Evolutionary conservation across 2,797 vertebrate species (phyloP).

Genomic region (Gallinago nigripennis): DNA sequence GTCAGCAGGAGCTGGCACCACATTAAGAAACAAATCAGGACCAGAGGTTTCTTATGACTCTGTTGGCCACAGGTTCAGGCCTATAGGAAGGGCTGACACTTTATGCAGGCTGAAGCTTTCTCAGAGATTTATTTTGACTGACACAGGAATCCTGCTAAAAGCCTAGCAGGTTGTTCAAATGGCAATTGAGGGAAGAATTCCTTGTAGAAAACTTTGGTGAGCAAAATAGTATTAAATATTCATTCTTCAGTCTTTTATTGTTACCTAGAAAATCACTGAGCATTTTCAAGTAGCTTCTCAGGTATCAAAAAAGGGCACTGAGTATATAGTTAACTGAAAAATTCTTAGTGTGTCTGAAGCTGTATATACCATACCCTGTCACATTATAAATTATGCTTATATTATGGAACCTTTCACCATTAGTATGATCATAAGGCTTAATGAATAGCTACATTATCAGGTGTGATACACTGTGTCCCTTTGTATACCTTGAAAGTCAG

Average conservation of each 20-base stretch:
- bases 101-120: neutral
- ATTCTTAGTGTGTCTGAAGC: neutral
- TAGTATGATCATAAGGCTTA: neutral
- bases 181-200: neutral
- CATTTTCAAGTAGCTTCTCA: neutral
- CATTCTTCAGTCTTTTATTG: neutral
- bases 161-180: neutral
- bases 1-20: conserved; percentile 42
- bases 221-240: neutral
- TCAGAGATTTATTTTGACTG: neutral
- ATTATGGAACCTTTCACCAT: neutral
- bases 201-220: neutral
- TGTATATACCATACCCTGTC: neutral
- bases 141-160: neutral
- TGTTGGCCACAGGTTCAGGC: neutral
- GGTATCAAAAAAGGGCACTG: neutral
- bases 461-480: neutral
- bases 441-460: neutral
- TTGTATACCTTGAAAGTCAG: neutral
- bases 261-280: neutral
- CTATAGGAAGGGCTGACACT: neutral
- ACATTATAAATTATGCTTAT: neutral
- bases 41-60: conserved; percentile 5
- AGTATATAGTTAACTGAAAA: neutral
- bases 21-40: conserved; percentile 47